These are phyloP conservation scores for Mobula hypostoma DNA, from an alignment of 2,113 vertebrate species.

Conservation along the genomic window DNA sequence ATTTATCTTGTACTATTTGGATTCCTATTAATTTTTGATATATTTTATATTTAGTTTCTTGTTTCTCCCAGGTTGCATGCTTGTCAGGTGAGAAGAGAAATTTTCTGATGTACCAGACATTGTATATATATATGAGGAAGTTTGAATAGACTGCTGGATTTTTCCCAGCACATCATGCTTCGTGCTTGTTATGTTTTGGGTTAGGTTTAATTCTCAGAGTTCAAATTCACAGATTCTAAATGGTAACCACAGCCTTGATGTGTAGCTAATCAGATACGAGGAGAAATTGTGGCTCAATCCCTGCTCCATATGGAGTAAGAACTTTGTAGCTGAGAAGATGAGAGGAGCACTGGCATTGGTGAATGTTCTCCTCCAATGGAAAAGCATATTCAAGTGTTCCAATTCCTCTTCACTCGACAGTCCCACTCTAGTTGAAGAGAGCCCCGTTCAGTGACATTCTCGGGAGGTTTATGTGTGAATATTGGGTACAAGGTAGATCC, in stretches of 20 bases:
- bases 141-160: background rate
- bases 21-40: too few relatives aligned
- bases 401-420: background rate
- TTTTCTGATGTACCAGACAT: background rate
- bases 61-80: background rate
- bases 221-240: background rate
- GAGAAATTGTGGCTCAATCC: background rate
- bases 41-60: background rate
- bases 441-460: background rate
- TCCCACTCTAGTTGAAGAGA: background rate
- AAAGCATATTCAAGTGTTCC: background rate
- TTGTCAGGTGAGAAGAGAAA: background rate
- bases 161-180: background rate
- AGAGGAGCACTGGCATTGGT: background rate
- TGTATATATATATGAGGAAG: too few relatives aligned
- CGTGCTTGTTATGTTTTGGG: background rate
- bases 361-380: background rate
- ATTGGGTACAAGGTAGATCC: background rate
- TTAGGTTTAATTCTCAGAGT: background rate
- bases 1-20: too few relatives aligned
- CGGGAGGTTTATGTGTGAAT: background rate
- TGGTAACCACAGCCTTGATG: background rate
- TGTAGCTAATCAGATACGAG: background rate
- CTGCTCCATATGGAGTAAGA: background rate
- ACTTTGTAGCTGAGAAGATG: background rate